Conservation (phyloP, 2,113 vertebrate species). For the Pithys albifrons region DNA sequence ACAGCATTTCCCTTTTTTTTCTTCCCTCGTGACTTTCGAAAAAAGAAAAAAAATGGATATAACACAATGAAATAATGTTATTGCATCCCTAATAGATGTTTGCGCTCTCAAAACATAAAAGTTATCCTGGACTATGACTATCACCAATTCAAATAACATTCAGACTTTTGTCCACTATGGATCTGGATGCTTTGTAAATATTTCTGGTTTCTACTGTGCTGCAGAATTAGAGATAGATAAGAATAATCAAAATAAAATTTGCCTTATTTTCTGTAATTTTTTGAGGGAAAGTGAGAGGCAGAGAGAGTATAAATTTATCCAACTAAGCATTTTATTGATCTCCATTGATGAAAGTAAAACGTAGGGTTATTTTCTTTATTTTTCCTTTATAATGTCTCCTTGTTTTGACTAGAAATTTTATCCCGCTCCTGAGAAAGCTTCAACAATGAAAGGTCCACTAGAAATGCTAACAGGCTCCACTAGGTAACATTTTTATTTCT, state of each 20-base stretch:
- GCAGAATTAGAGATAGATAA: background rate
- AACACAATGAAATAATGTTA: background rate
- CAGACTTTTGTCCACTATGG: background rate
- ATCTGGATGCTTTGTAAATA: background rate
- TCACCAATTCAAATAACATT: background rate
- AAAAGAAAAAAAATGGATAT: background rate
- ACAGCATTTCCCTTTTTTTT: background rate
- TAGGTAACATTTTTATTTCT: background rate
- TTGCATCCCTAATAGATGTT: background rate
- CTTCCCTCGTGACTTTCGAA: background rate
- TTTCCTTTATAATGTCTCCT: background rate
- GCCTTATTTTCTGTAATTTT: conserved; percentile 10
- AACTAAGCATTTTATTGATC: background rate
- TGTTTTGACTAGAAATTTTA: background rate
- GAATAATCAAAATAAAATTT: background rate
- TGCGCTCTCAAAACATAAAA: background rate
- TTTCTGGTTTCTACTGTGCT: background rate
- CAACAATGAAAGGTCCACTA: background rate
- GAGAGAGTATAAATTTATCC: background rate
- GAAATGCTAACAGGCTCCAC: background rate
- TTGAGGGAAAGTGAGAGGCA: background rate
- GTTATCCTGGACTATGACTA: background rate
- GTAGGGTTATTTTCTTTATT: background rate
- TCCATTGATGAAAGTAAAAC: background rate
- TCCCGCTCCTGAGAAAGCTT: background rate